A percentile compares a stretch with the other conserved stretches of the same genome.
Evolutionary conservation across 35 echinoderm and acorn worm genomes (phyloP).

Genomic region (Lytechinus pictus): DNA sequence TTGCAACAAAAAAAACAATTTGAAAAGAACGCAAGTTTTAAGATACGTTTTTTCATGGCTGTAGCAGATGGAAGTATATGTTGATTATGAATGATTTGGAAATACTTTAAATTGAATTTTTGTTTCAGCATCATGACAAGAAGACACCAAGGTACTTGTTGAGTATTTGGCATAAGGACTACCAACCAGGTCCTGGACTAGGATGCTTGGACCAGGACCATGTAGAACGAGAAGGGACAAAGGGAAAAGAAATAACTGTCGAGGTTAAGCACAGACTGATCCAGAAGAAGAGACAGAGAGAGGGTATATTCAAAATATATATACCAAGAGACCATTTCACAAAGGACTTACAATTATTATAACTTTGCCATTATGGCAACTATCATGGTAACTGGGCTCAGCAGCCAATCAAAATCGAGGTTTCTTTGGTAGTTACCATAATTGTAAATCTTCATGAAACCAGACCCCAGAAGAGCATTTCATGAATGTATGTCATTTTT

Average conservation of each 20-base stretch:
- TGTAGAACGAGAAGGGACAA: constrained; percentile 35
- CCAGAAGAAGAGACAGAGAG: constrained; percentile 36
- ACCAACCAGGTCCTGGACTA: constrained; percentile 56
- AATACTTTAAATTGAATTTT: background rate
- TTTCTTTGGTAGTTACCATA: no score
- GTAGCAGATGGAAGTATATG: background rate
- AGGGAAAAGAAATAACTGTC: constrained; percentile 55
- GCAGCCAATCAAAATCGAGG: no score
- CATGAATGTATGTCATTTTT: no score
- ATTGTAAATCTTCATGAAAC: background rate
- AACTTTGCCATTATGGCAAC: no score
- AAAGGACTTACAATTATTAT: no score
- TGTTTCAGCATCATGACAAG: constrained; percentile 59
- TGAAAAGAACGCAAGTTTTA: no score
- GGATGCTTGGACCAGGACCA: background rate
- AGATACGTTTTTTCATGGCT: no score
- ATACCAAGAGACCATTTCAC: background rate
- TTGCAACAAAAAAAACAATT: no score
- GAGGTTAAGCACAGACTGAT: constrained; percentile 19
- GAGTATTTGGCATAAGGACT: constrained; percentile 81
- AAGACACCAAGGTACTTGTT: constrained; percentile 58
- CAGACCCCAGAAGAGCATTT: background rate
- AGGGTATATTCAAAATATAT: background rate
- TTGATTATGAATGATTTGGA: background rate
- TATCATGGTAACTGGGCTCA: no score